A percentile compares a stretch with the other conserved stretches of the same genome.
Conservation (phyloP, 2,113 vertebrate species). For the Indri indri region DNA sequence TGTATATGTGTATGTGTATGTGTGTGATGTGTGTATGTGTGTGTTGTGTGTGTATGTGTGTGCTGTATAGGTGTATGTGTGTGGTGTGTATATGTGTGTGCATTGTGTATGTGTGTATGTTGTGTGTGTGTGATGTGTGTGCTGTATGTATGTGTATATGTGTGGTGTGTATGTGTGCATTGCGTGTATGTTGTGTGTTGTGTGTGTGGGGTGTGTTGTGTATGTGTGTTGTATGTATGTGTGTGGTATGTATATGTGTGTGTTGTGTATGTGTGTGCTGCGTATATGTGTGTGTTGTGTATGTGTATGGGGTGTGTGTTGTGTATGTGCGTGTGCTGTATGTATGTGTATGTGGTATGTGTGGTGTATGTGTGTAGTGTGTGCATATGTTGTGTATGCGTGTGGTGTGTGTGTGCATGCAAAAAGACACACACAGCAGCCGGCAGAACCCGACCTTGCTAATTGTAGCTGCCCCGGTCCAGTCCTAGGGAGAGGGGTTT, state of each 20-base stretch:
- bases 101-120: background rate
- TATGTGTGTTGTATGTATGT: no score
- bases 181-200: no score
- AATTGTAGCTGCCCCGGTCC: conserved; percentile 81
- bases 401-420: background rate
- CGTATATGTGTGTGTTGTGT: background rate
- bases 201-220: background rate
- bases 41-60: background rate
- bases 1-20: background rate
- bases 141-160: no score
- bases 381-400: fast-evolving
- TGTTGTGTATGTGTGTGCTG: background rate
- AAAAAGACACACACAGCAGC: background rate
- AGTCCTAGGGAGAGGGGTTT: conserved; percentile 71
- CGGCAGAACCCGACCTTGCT: conserved; percentile 64
- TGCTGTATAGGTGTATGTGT: background rate
- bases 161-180: background rate
- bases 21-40: background rate
- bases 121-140: no score
- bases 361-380: background rate
- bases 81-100: background rate
- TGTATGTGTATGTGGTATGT: background rate
- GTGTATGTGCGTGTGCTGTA: no score
- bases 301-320: background rate
- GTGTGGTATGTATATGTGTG: background rate